A percentile compares a stretch with the other conserved stretches of the same genome.
Conservation (phyloP, 2,888 invertebrate species). For the Odontocerum albicorne region DNA sequence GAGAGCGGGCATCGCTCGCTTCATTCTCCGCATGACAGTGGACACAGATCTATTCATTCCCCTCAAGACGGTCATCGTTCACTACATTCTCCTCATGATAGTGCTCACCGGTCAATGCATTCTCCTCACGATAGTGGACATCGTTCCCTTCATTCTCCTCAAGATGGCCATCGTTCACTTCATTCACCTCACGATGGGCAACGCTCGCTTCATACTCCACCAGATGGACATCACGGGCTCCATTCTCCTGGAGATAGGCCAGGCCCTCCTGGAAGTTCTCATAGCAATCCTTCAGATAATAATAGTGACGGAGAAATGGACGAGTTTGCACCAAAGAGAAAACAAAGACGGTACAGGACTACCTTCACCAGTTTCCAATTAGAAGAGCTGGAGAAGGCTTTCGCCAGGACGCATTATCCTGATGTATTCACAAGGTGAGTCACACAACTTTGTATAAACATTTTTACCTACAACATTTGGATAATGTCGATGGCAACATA, state of each 20-base stretch:
- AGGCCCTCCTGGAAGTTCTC: constrained; percentile 48
- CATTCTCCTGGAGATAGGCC: constrained; percentile 39
- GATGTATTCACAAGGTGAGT: constrained; percentile 92
- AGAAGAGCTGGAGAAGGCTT: constrained; percentile 95
- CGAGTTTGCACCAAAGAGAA: constrained; percentile 84
- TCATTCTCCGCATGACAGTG: constrained; percentile 14
- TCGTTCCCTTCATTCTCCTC: constrained; percentile 18
- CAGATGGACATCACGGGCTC: constrained; percentile 28
- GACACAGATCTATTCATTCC: constrained; percentile 47
- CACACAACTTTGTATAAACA: background rate
- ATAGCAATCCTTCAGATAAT: constrained; percentile 58
- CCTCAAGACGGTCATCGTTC: constrained; percentile 48
- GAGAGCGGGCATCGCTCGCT: constrained; percentile 10
- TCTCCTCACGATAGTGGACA: constrained; percentile 27
- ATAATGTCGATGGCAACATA: no score
- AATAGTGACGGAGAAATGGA: constrained; percentile 69
- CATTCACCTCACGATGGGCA: constrained; percentile 25
- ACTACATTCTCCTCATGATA: constrained; percentile 46
- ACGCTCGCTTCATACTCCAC: constrained; percentile 25
- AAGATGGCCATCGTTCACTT: constrained; percentile 17
- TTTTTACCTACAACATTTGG: no score
- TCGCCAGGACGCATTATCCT: constrained; percentile 96
- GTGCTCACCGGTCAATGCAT: constrained; percentile 8
- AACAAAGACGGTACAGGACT: constrained; percentile 89
- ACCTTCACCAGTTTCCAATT: constrained; percentile 94